A percentile compares a stretch with the other conserved stretches of the same genome.
Evolutionary conservation across 2,888 invertebrate species (phyloP).

Genomic region (Cerceris ruficornis): DNA sequence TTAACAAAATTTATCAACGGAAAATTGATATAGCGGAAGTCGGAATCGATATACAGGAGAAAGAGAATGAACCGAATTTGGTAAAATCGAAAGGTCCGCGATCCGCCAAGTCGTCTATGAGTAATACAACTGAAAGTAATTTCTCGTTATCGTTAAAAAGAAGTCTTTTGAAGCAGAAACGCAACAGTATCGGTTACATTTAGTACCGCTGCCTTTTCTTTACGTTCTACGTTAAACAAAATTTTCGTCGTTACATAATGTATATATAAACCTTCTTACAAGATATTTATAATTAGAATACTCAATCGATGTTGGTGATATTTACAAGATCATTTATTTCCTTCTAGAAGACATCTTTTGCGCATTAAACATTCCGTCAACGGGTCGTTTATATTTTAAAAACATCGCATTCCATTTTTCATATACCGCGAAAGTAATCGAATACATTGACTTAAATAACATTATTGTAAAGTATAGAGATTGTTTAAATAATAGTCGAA

Average conservation of each 20-base stretch:
- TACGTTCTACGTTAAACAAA: slow-evolving; percentile 1
- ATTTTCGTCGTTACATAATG: not conserved
- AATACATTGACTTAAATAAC: no score
- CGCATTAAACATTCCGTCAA: no score
- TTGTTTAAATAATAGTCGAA: not conserved
- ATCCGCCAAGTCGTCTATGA: slow-evolving; percentile 59
- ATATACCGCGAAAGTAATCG: no score
- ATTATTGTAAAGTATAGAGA: no score
- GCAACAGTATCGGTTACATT: slow-evolving; percentile 61
- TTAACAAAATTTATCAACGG: slow-evolving; percentile 62
- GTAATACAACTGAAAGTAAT: slow-evolving; percentile 60
- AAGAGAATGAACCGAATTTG: slow-evolving; percentile 58
- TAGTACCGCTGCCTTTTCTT: slow-evolving; percentile 13
- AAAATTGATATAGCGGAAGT: slow-evolving; percentile 14
- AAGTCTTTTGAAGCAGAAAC: slow-evolving; percentile 66
- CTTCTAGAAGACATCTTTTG: no score
- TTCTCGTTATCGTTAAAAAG: slow-evolving; percentile 70
- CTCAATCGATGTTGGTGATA: no score
- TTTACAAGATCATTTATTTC: no score
- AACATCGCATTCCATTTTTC: no score
- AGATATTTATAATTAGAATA: not conserved
- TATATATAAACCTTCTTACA: not conserved
- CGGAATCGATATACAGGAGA: slow-evolving; percentile 53
- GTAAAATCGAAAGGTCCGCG: slow-evolving; percentile 33
- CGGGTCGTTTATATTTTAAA: no score